Evolutionary conservation across 2,888 invertebrate genomes (phyloP), one percentile per base, ranked within the genome.

Genomic region (Drosophila yooni): DNA sequence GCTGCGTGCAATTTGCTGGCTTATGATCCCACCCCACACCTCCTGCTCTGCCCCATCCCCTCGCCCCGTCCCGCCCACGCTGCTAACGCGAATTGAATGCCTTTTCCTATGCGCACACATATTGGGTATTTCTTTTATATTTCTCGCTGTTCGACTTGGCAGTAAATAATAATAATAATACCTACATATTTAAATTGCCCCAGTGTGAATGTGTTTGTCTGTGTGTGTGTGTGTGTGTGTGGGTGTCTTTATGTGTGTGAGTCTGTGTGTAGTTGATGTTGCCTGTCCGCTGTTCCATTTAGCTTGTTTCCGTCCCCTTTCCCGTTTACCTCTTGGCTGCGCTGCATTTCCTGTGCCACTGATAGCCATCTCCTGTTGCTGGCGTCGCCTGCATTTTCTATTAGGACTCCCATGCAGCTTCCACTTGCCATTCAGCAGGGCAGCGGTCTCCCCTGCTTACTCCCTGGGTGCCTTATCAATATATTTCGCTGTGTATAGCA

Each of bases 161-260:
- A 70, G 87, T 84, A 84, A 87, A 87, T 86, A 90, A 89, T 85
- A 87, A 87, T 83, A 85, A 85, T 86, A 82, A 79, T 81, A 78
- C 69, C 58, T 53, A 82, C 77, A 83, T 87, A 87, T 87, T 87
- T 87, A 90, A 87, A 90, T 89, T 86, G 82, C 64, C 62, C 53
- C 67, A 21, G 13, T 56, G 38, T 56, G n/a, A 18, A 13, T 54
- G 54, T 18, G 52, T 56, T 54, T 43, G 53, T 34, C 54, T 70
- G 34, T 29, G 38, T 8, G 38, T 18, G 38, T 18, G n/a, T 40
- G n/a, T n/a, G 46, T 67, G 81, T 53, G 53, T 27, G 56, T 43
- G 53, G 34, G 40, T 25, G 53, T 66, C 34, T 51, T 21, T 40
- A 27, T 43, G 36, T 21, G 52, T 62, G 21, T 21, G 21, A 21